phyloP scores from a whole-genome alignment of 2,797 vertebrate species.

The Paedocypris micromegethes region DNA sequence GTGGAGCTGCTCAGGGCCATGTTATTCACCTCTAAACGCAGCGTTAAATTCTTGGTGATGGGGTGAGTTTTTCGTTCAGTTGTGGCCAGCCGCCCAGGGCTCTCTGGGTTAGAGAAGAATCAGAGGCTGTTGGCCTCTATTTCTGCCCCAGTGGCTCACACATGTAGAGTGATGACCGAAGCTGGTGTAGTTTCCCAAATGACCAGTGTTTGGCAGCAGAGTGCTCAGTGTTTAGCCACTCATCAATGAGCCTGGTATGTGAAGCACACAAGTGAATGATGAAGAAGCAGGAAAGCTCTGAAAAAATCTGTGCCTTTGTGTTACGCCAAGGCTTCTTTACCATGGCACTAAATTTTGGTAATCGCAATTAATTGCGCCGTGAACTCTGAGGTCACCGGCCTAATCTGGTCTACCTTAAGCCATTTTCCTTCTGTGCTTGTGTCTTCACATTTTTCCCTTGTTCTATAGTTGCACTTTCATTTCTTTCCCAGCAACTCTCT shows the following conservation, averaged over 20 bases:
- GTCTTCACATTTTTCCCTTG: constrained; percentile 33
- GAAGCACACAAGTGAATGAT: constrained; percentile 48
- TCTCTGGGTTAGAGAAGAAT: constrained; percentile 7
- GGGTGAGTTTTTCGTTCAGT: neutral
- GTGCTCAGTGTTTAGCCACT: constrained; percentile 57
- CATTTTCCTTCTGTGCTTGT: neutral
- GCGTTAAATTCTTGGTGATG: no score
- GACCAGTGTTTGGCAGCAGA: constrained; percentile 39
- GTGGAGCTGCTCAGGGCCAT: no score
- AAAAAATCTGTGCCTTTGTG: constrained; percentile 63
- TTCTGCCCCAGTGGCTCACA: constrained; percentile 1
- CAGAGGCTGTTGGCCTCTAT: constrained; percentile 19
- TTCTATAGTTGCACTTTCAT: neutral
- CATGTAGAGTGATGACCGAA: constrained; percentile 1
- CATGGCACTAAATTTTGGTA: no score
- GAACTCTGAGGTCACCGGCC: neutral
- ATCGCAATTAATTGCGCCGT: no score
- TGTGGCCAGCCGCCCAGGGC: constrained; percentile 10
- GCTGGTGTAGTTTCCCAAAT: constrained; percentile 23
- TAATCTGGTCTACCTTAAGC: neutral
- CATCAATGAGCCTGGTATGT: constrained; percentile 58
- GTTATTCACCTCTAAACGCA: no score
- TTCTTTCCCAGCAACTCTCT: constrained; percentile 3
- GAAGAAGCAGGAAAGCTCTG: constrained; percentile 60
- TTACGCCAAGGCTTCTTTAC: constrained; percentile 52